Evolutionary conservation across 1,140 invertebrate species (phyloP), one percentile per base, ranked within the genome.

Genomic region (Linepithema humile): DNA sequence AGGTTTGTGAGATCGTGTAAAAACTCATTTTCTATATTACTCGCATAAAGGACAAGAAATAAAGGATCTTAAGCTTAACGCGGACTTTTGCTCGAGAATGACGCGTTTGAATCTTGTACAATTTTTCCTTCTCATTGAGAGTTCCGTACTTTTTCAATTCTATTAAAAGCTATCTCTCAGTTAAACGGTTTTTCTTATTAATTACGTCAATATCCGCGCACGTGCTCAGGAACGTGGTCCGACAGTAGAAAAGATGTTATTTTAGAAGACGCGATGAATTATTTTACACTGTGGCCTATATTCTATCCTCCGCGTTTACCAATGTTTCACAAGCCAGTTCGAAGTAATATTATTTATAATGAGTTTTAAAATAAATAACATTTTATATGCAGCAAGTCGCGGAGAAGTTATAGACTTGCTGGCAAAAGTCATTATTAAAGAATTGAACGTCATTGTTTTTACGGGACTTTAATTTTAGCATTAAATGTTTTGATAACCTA

Each of bases 201-300:
- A 70, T 69, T 35, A n/a, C 75, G 17, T 55, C 62, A 65, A 38
- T 32, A 55, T 57, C 20, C 50, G 48, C 17, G 35, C 15, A 55
- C 48, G n/a, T 38, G 20, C 6, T 17, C n/a, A 15, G 15, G 26
- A 50, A 69, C 9, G 43, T 17, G 15, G 12, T 45, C 23, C 35
- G 32, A 3, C 23, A 55, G 26, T 40, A 35, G 6, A 38, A 77
- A 50, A 48, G 48, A 35, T 0, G 48, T 10, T 40, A 35, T 69
- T 78, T 78, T 55, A 26, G 48, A 69, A 78, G 43, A 53, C 75
- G 23, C 75, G 12, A 40, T 78, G 26, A 78, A 78, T 69, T 55
- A 78, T 78, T 78, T 78, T 29, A 17, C 59, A 29, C 17, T 69
- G 64, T 78, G 75, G 23, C 32, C 75, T 55, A 55, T 55, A 78